phyloP scores from a whole-genome alignment of 2,888 invertebrate genomes.

The Argyra leucocephala region DNA sequence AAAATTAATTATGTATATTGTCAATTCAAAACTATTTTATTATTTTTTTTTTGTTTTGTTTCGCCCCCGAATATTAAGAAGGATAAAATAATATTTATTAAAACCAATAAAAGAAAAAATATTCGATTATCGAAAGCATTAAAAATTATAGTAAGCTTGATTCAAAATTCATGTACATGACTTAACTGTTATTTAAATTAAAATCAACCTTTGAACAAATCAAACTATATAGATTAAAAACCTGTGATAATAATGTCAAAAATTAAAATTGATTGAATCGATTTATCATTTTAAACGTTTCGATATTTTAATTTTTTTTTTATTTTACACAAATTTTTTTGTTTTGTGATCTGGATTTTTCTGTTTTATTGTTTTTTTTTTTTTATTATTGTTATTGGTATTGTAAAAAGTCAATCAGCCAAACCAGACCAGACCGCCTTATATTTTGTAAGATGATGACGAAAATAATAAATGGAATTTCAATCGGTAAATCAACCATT shows the following conservation, averaged over 20 bases:
- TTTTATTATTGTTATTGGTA: background rate
- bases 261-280: background rate
- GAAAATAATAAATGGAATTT: background rate
- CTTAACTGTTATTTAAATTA: too few species aligned
- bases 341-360: background rate
- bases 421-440: background rate
- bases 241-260: constrained; percentile 6
- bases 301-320: background rate
- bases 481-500: background rate
- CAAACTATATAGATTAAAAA: background rate
- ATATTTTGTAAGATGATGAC: background rate
- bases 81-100: too few species aligned
- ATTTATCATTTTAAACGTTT: background rate
- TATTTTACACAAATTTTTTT: too few species aligned
- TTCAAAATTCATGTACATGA: too few species aligned
- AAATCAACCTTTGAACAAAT: too few species aligned
- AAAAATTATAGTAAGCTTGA: too few species aligned
- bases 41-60: too few species aligned
- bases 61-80: too few species aligned
- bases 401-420: background rate
- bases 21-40: too few species aligned
- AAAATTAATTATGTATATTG: too few species aligned
- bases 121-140: too few species aligned
- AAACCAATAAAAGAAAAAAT: too few species aligned
- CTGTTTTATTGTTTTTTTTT: background rate